Evolutionary conservation across 2,797 vertebrate species (phyloP), one percentile per base, ranked within the genome.

Genomic region (Loris lydekkerianus): DNA sequence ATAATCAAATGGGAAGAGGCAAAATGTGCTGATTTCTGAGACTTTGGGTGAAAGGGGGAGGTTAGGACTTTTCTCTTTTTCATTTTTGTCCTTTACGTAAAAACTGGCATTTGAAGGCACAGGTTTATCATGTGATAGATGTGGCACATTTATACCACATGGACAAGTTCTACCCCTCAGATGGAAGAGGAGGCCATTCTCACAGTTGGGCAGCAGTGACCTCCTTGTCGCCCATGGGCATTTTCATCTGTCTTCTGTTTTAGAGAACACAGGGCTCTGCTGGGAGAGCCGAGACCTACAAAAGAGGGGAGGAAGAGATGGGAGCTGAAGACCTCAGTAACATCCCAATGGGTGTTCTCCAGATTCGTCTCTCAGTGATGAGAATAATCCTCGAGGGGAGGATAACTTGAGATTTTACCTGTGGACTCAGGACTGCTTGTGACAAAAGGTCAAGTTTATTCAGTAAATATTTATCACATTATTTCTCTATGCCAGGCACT

Each of bases 21-120:
- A 37, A 77, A 97, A 95, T 58, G 3, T 97, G 96, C 96, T 97
- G 97, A 97, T 95, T 96, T 84, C 87, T 83, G 82, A 84, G 82
- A 37, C 34, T 89, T 43, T 18, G 53, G 82, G 56, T 56, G 14
- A 15, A 18, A 25, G 2, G 1, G 11, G 11, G 67, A 93, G 43
- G 77, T 23, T 15, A 13, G 46, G 78, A 17, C 27, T 91, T 81
- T 23, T 82, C 7, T 78, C 17, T 27, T 25, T 75, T 27, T 90
- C 4, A 21, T 69, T 76, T 92, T 83, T 80, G n/a, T 89, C 90
- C 31, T 21, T 90, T 49, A 84, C 88, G 89, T 93, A 92, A 97
- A 98, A 97, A 65, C 49, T 95, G 91, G 75, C 89, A 90, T 70
- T 89, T 80, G 58, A 96, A 92, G 96, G 92, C 69, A 87, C 46